Conservation (phyloP, 2,797 vertebrate genomes). For the Macroramphosus scolopax region DNA sequence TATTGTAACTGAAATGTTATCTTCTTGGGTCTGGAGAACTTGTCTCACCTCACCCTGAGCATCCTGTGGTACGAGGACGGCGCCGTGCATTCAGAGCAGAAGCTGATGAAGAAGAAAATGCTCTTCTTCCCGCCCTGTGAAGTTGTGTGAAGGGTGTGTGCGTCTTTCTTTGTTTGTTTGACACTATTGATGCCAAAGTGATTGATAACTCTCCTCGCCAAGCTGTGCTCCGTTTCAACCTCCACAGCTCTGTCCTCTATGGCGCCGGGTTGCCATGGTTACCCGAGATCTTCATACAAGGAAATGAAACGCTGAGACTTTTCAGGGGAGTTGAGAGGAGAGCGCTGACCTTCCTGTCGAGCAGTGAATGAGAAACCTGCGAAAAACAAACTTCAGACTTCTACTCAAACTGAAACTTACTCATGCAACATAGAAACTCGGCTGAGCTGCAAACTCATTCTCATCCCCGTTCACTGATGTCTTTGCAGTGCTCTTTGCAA, state of each 20-base stretch:
- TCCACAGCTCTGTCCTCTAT: slow-evolving; percentile 52
- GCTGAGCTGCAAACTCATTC: slow-evolving; percentile 44
- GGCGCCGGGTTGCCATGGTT: slow-evolving; percentile 66
- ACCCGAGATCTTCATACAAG: slow-evolving; percentile 52
- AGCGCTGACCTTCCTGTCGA: slow-evolving; percentile 27
- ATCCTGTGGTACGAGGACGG: too few relatives aligned
- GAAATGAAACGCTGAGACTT: slow-evolving; percentile 25
- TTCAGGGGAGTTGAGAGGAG: slow-evolving; percentile 28
- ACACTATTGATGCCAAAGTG: slow-evolving; percentile 43
- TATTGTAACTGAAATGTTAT: too few relatives aligned
- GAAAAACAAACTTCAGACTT: too few relatives aligned
- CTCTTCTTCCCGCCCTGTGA: slow-evolving; percentile 16
- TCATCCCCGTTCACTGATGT: slow-evolving; percentile 42
- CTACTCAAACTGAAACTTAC: too few relatives aligned
- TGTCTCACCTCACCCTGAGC: too few relatives aligned
- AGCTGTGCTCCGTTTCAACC: slow-evolving; percentile 49
- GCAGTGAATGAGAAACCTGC: slow-evolving; percentile 7
- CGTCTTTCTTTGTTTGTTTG: slow-evolving; percentile 6
- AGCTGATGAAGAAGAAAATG: slow-evolving; percentile 30
- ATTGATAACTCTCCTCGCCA: slow-evolving; percentile 49
- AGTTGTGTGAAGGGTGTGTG: slow-evolving; percentile 21
- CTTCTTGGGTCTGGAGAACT: too few relatives aligned
- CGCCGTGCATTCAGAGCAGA: too few relatives aligned
- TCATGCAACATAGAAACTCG: slow-evolving; percentile 15
- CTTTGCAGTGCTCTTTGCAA: slow-evolving; percentile 44